Base-by-base conservation (phyloP, 2,888 invertebrate species). In the Pheosia gnoma region DNA sequence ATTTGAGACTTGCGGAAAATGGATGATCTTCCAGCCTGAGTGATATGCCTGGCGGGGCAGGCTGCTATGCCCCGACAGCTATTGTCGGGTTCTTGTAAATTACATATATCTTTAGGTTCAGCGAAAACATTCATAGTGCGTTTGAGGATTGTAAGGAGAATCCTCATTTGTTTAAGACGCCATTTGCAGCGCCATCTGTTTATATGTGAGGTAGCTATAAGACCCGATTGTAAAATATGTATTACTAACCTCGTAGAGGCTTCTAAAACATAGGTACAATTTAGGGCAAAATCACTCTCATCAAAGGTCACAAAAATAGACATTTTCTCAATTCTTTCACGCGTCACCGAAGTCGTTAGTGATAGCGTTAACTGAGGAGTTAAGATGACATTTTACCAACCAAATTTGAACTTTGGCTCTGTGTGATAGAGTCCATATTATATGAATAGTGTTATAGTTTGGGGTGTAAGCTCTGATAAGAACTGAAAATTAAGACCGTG, bases 401-500 rank as follows among this genome's bases (percentile, higher is more conserved):
- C 41, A 38, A 74, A 39, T 63, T 8, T 60, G 38, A 5, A 66
- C 74, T 59, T 61, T 70, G 70, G 10, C 3, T 0, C 43, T 13
- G 10, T 8, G 10, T 0, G 0, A 7, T 57, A 66, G 59, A 61
- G 66, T 51, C 6, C 43, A 63, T 53, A 64, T 60, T 77, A 39
- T 45, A 54, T 38, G 55, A 49, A 53, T 58, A 10, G 55, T 51
- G 56, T 37, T 41, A 63, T 25, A 67, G 62, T 65, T 64, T 74
- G 61, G 77, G 75, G 74, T 72, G 81, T 80, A 82, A 81, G 78
- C 77, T 72, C 73, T 80, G 88, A 88, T 87, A 87, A 87, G 86
- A 74, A 77, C 70, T 78, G 82, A 66, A 84, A 86, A 87, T 87
- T 84, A 83, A 77, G 81, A 78, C 80, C 79, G 84, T 88, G 88